Percentiles rank a stretch among this genome's conserved stretches.
phyloP scores from a whole-genome alignment of 2,888 invertebrate species.

The Sinhomidia bicolor region DNA sequence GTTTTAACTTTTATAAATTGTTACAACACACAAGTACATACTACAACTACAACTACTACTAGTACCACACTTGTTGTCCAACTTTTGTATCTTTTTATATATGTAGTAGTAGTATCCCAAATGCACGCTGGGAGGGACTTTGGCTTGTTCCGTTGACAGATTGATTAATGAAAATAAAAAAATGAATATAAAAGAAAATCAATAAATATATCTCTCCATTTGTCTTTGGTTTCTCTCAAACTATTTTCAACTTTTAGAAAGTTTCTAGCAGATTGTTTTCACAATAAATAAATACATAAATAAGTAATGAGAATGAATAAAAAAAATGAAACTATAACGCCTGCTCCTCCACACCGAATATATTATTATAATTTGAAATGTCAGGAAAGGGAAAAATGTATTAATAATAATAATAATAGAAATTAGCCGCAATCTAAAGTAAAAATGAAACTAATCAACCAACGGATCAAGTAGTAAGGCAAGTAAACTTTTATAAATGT shows the following conservation, averaged over 20 bases:
- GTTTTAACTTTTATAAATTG: neutral
- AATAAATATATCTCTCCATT: constrained; percentile 28
- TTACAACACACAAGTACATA: neutral
- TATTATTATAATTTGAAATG: neutral
- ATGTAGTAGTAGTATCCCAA: no score
- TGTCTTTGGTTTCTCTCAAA: constrained; percentile 26
- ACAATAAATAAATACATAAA: neutral
- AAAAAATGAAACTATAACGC: neutral
- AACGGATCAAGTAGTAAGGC: neutral
- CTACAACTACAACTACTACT: no score
- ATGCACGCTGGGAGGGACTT: neutral
- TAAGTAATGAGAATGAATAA: no score
- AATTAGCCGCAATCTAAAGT: neutral
- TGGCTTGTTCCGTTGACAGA: constrained; percentile 32
- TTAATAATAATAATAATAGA: neutral
- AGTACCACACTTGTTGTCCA: neutral
- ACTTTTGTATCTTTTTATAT: neutral
- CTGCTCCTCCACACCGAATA: neutral
- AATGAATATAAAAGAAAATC: constrained; percentile 16
- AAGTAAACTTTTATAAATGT: neutral
- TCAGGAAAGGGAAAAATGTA: neutral
- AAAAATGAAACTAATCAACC: neutral
- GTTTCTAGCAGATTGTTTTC: constrained; percentile 20
- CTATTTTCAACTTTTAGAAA: constrained; percentile 40
- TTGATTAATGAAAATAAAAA: constrained; percentile 58